phyloP scores from a whole-genome alignment of 2,888 invertebrate genomes.

The Hypomecis atomaria region DNA sequence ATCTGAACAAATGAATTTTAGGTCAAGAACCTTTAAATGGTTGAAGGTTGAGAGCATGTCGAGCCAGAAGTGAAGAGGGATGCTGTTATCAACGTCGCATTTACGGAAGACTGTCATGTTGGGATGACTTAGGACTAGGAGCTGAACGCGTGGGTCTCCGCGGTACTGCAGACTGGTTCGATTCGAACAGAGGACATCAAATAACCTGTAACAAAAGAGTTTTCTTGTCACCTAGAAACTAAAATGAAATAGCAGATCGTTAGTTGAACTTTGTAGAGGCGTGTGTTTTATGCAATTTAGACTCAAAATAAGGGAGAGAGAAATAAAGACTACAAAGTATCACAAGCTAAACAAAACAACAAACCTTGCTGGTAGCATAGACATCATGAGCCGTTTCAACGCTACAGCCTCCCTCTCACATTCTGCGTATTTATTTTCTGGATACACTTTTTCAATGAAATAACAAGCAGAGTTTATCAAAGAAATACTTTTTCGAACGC shows the following conservation, averaged over 20 bases:
- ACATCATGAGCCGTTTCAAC: conserved; percentile 69
- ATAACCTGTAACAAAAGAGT: conserved; percentile 73
- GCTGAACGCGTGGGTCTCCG: conserved; percentile 76
- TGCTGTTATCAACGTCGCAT: conserved; percentile 75
- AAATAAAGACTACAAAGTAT: background rate
- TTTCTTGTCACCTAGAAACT: no score
- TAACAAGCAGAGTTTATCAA: conserved; percentile 77
- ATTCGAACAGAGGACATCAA: conserved; percentile 80
- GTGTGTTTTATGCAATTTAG: no score
- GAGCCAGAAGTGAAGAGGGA: conserved; percentile 75
- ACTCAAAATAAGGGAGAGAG: no score
- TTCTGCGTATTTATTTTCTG: conserved; percentile 67
- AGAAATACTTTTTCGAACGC: conserved; percentile 71
- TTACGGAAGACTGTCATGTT: conserved; percentile 77
- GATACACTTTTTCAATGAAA: conserved; percentile 71
- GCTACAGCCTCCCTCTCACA: conserved; percentile 66
- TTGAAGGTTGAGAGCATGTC: conserved; percentile 66
- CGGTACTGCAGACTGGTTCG: conserved; percentile 72
- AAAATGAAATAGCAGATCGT: no score
- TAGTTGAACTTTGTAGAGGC: no score
- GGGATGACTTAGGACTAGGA: conserved; percentile 74
- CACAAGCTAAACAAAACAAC: background rate
- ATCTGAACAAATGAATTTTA: conserved; percentile 81
- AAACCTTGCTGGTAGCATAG: conserved; percentile 73
- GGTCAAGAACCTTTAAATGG: conserved; percentile 72